Conservation (phyloP, 2,797 vertebrate species). For the Amazona ochrocephala region DNA sequence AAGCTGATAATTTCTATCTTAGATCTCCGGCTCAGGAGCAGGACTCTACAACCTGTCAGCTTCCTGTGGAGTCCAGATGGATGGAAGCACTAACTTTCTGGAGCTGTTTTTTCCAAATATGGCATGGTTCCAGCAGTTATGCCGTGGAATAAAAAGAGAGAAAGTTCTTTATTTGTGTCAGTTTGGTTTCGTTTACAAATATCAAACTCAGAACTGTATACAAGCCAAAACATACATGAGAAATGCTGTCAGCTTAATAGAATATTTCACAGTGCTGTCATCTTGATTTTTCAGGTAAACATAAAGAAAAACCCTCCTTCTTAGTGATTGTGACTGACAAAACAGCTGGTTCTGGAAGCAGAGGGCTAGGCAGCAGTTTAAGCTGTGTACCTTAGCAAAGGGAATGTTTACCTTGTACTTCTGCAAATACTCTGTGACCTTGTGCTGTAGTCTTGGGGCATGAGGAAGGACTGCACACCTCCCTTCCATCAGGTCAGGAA, state of each 20-base stretch:
- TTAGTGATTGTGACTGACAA: background rate
- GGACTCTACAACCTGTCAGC: background rate
- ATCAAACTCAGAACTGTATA: slow-evolving; percentile 23
- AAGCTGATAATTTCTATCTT: background rate
- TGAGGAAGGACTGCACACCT: background rate
- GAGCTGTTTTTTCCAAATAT: background rate
- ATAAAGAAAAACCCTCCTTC: background rate
- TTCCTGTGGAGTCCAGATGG: background rate
- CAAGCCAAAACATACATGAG: slow-evolving; percentile 39
- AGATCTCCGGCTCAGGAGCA: background rate
- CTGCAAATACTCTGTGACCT: background rate
- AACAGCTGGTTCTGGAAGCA: background rate
- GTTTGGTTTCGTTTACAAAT: slow-evolving; percentile 40
- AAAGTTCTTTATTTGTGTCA: slow-evolving; percentile 28
- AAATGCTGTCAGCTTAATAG: slow-evolving; percentile 45
- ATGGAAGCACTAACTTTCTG: background rate
- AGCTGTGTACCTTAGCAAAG: background rate
- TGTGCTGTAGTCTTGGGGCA: background rate
- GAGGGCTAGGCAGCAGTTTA: background rate
- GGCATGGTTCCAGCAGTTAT: background rate
- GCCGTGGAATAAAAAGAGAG: background rate
- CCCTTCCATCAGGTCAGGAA: background rate
- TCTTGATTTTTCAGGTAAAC: slow-evolving; percentile 44
- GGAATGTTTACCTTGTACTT: background rate
- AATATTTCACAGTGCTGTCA: slow-evolving; percentile 14